Base-by-base conservation (phyloP, 2,888 invertebrate genomes). In the Eupithecia pulchellata region DNA sequence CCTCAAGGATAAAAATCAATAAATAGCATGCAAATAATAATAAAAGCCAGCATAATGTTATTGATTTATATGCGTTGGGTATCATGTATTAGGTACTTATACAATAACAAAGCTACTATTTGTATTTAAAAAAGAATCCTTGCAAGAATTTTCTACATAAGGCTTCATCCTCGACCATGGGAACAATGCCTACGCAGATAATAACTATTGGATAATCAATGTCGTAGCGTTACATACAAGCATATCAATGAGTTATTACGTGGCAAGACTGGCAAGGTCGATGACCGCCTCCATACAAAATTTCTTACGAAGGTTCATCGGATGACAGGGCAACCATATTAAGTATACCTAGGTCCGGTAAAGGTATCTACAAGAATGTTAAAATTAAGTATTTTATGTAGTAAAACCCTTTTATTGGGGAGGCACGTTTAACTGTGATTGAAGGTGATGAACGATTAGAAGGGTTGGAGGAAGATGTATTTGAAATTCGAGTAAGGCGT, bases 251-350 rank as follows among this genome's bases (percentile, higher is more conserved):
- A 81, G 75, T 74, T 75, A 79, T 77, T 76, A 78, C 63, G 72
- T 70, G 69, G 72, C 78, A 77, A 81, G 83, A 82, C 86, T 70
- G 69, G 72, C 78, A 77, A 81, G 83, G 83, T 86, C 82, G 77
- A 77, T 77, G 83, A 82, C 80, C 76, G 71, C 77, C 78, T 74
- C 74, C 75, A 75, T 77, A 82, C 78, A 71, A 82, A 81, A 72
- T 77, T 73, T 64, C 68, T 57, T 64, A 58, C 66, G 34, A 71
- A 71, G 60, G 27, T 70, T 68, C 36, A 47, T 29, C n/a, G 14
- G 14, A 65, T 69, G 58, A 64, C n/a, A 64, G 29, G 2, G 52
- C 36, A 60, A 68, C 27, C 52, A 14, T 57, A 0, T 29, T 29
- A 17, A n/a, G 42, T 47, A 47, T 30, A 30, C 30, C 30, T 30